Evolutionary conservation across 2,888 invertebrate genomes (phyloP), one percentile per base, ranked within the genome.

Genomic region (Ischnura elegans): DNA sequence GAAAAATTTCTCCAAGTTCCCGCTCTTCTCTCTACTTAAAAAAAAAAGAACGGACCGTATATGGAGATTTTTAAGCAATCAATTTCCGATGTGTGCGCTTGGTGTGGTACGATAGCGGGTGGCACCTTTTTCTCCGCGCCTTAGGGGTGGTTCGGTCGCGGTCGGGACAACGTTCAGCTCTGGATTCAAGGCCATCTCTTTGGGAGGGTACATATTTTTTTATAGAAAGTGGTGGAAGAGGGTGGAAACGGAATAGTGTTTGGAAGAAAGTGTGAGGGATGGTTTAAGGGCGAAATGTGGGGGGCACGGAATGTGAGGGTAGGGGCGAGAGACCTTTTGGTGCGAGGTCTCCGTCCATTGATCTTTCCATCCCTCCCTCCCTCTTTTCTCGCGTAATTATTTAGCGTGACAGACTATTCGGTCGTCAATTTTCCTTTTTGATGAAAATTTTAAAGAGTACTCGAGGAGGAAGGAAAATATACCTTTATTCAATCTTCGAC

Each of bases 381-480:
- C 61, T 90, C 90, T 87, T 51, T 43, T 90, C 36, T 21, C 76
- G 16, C 51, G 90, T 90, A 90, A 90, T 90, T 90, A 90, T 90
- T 90, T 55, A 90, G 55, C 51, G 61, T 90, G 90, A 90, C 90
- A 90, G 61, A 55, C 90, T 55, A 90, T 61, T 25, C 42, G 55
- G 90, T 90, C 90, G 45, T 55, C 90, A 90, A 90, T 90, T 90
- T 55, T 55, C 55, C 90, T 90, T 90, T 51, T 66, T 66, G 90
- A 90, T 90, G 90, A 90, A 90, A 90, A 61, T n/a, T 90, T 90
- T 90, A 90, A 90, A 90, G 76, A 76, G 61, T 90, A 90, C 61
- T 55, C 45, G n/a, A 25, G 90, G 90, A 19, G 13, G 61, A 90
- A 90, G 90, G 90, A 90, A 90, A 90, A 90, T 76, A 90, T 90